phyloP scores from a whole-genome alignment of 2,797 vertebrate genomes.

The Periparus ater region DNA sequence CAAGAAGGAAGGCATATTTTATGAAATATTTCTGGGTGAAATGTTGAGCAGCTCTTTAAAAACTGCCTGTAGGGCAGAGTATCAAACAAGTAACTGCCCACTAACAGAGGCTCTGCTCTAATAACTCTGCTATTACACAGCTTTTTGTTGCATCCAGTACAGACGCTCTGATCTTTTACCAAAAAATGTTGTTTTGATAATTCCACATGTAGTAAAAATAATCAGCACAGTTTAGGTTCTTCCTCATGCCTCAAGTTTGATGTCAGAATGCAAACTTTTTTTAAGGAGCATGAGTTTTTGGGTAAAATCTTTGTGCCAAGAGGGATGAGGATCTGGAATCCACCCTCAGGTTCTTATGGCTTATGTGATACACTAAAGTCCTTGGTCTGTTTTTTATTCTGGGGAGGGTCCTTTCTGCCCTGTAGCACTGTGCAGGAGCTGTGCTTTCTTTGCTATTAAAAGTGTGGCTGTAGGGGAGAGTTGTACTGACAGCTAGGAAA shows the following conservation, averaged over 20 bases:
- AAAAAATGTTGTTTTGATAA: slow-evolving; percentile 6
- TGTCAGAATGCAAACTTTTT: neutral
- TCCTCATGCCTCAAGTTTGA: neutral
- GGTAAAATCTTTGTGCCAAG: neutral
- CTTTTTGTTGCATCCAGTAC: neutral
- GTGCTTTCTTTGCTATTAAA: neutral
- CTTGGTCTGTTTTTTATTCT: neutral
- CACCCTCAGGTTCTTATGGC: neutral
- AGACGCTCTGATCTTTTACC: neutral
- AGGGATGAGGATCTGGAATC: neutral
- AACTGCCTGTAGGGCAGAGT: neutral
- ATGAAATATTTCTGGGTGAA: neutral
- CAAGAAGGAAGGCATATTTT: neutral
- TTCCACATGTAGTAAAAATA: slow-evolving; percentile 6
- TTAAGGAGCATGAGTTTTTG: neutral
- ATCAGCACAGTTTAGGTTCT: neutral
- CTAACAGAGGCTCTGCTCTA: neutral
- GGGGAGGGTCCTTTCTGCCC: neutral
- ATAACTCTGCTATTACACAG: neutral
- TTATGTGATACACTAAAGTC: neutral
- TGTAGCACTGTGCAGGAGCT: neutral
- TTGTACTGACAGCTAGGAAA: neutral
- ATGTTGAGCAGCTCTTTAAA: neutral
- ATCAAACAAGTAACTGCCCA: neutral
- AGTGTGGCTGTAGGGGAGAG: neutral